These are phyloP conservation scores for Nesoenas mayeri DNA, from an alignment of 2,113 vertebrate species.

Conservation along the genomic window DNA sequence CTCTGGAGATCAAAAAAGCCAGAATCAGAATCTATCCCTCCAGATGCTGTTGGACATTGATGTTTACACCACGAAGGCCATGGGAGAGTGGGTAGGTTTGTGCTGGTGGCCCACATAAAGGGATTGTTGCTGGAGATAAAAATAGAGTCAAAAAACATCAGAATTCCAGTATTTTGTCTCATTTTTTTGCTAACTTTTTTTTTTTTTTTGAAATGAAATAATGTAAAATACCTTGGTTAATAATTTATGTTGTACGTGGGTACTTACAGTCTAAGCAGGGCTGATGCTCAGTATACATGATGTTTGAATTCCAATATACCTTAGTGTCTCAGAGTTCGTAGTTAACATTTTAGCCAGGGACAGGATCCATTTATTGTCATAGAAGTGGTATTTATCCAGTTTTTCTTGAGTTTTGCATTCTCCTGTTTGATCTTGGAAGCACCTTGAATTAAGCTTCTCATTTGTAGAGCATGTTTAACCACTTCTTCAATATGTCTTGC, in stretches of 20 bases:
- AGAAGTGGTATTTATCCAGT: neutral
- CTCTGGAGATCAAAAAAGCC: neutral
- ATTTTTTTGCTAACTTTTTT: too few species aligned
- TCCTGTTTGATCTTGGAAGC: neutral
- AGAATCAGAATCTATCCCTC: neutral
- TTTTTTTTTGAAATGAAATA: neutral
- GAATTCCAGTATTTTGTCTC: neutral
- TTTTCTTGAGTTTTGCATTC: neutral
- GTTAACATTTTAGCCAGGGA: neutral
- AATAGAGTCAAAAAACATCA: neutral
- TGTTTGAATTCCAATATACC: neutral
- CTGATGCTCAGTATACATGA: neutral
- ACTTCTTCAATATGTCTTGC: neutral
- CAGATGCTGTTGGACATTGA: neutral
- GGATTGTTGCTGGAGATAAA: neutral
- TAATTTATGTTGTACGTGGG: neutral
- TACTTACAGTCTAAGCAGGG: neutral
- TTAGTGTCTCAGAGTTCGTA: neutral
- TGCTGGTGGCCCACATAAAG: fast-evolving
- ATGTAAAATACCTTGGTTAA: neutral
- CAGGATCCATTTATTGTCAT: neutral
- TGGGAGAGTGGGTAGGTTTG: neutral
- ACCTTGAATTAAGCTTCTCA: neutral
- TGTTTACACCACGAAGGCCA: fast-evolving
- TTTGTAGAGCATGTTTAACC: neutral